Percentiles rank a stretch among this genome's conserved stretches.
Conservation (phyloP, 1,140 invertebrate genomes). For the Sycobia sp. region DNA sequence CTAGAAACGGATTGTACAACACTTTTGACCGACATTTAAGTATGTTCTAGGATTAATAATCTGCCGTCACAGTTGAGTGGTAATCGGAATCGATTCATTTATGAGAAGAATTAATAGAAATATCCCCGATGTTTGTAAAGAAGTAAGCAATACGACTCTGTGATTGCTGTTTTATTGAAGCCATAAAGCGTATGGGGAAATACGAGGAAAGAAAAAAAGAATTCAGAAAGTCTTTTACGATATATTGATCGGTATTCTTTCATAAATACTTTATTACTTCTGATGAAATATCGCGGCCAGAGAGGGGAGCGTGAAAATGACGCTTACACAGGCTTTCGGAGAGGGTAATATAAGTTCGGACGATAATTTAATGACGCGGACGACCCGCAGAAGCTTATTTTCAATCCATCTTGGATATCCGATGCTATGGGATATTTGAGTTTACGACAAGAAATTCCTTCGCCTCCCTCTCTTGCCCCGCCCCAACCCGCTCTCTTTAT, state of each 20-base stretch:
- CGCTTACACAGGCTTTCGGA: neutral
- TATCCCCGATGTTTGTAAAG: no score
- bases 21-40: no score
- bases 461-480: neutral
- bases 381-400: constrained; percentile 15
- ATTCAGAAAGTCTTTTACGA: constrained; percentile 19
- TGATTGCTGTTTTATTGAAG: no score
- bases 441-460: constrained; percentile 46
- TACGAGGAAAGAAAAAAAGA: no score
- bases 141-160: no score
- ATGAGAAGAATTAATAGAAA: no score
- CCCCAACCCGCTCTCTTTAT: no score
- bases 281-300: constrained; percentile 1
- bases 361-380: constrained; percentile 15
- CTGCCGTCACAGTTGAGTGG: no score
- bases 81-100: no score
- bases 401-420: constrained; percentile 24
- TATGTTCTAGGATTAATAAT: no score
- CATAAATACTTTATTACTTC: constrained; percentile 10
- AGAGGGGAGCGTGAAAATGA: neutral
- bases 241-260: constrained; percentile 18
- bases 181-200: no score
- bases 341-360: constrained; percentile 10
- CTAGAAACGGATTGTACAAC: no score
- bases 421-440: constrained; percentile 17